A percentile compares a stretch with the other conserved stretches of the same genome.
phyloP scores from a whole-genome alignment of 2,888 invertebrate genomes.

The Cheilosia vulpina region DNA sequence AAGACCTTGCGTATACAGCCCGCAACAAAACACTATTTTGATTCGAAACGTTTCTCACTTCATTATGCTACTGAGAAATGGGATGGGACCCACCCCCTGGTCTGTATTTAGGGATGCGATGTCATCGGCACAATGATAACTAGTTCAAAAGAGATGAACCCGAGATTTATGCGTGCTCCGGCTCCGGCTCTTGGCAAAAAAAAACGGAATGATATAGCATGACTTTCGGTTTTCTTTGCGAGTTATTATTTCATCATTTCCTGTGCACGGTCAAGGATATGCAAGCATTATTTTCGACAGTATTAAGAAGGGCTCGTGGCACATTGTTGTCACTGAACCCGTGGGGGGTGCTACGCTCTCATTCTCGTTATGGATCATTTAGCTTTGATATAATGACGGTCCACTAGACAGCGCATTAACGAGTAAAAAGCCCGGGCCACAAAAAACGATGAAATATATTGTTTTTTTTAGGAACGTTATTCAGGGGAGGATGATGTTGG shows the following conservation, averaged over 20 bases:
- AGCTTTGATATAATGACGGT: constrained; percentile 54
- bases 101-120: constrained; percentile 54
- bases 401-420: constrained; percentile 51
- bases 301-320: constrained; percentile 60
- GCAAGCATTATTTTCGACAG: constrained; percentile 37
- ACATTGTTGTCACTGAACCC: constrained; percentile 54
- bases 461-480: constrained; percentile 2
- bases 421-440: constrained; percentile 51
- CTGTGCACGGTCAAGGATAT: constrained; percentile 73
- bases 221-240: constrained; percentile 64
- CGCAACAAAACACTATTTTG: constrained; percentile 66
- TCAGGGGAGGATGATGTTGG: background rate
- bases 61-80: constrained; percentile 69
- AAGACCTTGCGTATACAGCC: constrained; percentile 40
- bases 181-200: constrained; percentile 33
- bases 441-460: constrained; percentile 23
- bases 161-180: constrained; percentile 60
- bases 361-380: constrained; percentile 72
- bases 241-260: constrained; percentile 75
- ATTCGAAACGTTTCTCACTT: constrained; percentile 75
- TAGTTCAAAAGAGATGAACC: constrained; percentile 59
- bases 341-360: constrained; percentile 66
- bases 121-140: constrained; percentile 64
- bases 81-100: constrained; percentile 35
- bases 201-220: constrained; percentile 63